Conservation (phyloP, 2,113 vertebrate genomes). For the Cyphomyrus discorhynchus region DNA sequence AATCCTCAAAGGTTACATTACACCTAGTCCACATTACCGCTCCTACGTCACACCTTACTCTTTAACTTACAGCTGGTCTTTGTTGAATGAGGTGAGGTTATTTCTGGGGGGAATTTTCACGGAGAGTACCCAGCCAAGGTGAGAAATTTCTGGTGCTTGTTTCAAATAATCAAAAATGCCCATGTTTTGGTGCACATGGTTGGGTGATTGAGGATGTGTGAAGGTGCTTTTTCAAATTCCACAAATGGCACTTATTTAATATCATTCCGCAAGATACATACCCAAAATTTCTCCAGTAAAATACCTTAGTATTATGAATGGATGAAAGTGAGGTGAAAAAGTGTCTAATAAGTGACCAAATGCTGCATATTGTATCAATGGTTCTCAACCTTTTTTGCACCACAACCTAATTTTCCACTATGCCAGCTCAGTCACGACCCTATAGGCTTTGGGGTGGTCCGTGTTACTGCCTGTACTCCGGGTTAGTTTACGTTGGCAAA, state of each 20-base stretch:
- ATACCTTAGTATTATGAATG: neutral
- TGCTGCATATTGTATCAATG: neutral
- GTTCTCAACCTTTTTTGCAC: no score
- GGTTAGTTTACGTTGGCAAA: slow-evolving; percentile 57
- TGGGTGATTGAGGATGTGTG: neutral
- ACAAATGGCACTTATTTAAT: neutral
- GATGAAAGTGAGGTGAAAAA: neutral
- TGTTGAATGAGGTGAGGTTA: slow-evolving; percentile 87
- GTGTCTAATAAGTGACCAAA: neutral
- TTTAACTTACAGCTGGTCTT: slow-evolving; percentile 82
- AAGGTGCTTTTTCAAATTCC: neutral
- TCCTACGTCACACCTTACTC: neutral
- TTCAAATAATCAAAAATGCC: neutral
- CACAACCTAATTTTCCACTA: no score
- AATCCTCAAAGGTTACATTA: neutral
- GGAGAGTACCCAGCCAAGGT: slow-evolving; percentile 89
- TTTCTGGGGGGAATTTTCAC: slow-evolving; percentile 98
- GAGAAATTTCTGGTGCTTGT: neutral
- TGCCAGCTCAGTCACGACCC: slow-evolving; percentile 60
- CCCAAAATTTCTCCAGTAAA: neutral
- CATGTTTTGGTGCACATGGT: neutral
- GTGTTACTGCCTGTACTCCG: slow-evolving; percentile 86
- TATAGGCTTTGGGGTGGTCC: slow-evolving; percentile 90
- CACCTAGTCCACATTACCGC: slow-evolving; percentile 46
- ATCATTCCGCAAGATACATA: neutral